These are phyloP conservation scores for Leptarthrus brevirostris DNA, from an alignment of 2,888 invertebrate genomes.

Conservation along the genomic window DNA sequence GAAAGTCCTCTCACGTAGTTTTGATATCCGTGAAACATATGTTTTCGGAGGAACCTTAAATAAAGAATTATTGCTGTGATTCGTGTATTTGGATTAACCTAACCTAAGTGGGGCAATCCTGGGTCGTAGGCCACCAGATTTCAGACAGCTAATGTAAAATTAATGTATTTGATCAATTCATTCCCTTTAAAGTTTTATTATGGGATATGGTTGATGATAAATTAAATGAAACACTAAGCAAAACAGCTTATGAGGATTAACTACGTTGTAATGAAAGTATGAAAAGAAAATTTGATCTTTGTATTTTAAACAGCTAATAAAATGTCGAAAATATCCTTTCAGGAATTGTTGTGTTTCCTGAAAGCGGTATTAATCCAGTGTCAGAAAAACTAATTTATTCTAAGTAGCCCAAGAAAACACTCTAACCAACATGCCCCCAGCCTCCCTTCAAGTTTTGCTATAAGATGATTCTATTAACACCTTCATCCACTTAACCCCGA, in stretches of 20 bases:
- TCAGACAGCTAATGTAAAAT: too few species aligned
- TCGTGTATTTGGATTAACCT: neutral
- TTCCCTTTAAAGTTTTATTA: too few species aligned
- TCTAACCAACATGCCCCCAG: neutral
- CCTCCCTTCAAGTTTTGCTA: neutral
- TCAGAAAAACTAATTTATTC: neutral
- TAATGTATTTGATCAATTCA: too few species aligned
- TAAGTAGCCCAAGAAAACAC: neutral
- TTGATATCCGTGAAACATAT: conserved; percentile 32
- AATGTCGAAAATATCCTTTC: too few species aligned
- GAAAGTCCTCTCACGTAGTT: conserved; percentile 29
- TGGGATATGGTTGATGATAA: too few species aligned
- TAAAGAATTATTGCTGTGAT: conserved; percentile 18
- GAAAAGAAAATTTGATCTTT: too few species aligned
- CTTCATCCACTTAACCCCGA: conserved; percentile 8
- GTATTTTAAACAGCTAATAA: too few species aligned
- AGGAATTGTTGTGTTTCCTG: too few species aligned
- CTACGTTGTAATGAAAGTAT: too few species aligned
- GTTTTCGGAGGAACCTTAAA: neutral
- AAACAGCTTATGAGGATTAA: too few species aligned
- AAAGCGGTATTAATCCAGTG: neutral
- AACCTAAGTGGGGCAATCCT: neutral
- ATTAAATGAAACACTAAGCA: too few species aligned
- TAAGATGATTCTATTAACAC: neutral
- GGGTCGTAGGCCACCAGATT: neutral